Evolutionary conservation across 2,113 vertebrate genomes (phyloP).

Genomic region (Tyrannus savana): DNA sequence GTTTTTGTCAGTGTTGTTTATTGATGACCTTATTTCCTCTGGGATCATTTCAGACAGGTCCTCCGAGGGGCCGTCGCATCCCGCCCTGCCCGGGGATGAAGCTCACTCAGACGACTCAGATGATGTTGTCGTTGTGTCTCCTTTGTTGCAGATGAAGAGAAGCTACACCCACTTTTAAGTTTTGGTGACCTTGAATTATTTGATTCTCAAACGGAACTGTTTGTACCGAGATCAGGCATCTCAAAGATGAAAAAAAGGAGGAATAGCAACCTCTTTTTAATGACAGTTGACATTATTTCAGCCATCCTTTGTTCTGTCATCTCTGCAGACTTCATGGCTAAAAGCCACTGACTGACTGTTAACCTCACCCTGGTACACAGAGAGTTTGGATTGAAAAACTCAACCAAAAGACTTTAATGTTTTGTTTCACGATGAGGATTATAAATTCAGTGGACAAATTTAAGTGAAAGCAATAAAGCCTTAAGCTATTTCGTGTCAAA

Average conservation of each 20-base stretch:
- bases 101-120: conserved; percentile 86
- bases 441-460: background rate
- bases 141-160: conserved; percentile 70
- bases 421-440: background rate
- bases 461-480: background rate
- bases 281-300: background rate
- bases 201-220: background rate
- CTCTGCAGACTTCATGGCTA: background rate
- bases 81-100: conserved; percentile 12
- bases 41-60: conserved; percentile 56
- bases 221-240: background rate
- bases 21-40: conserved; percentile 5
- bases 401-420: background rate
- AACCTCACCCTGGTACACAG: background rate
- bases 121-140: conserved; percentile 79
- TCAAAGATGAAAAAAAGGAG: background rate
- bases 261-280: background rate
- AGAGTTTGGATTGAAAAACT: background rate
- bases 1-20: background rate
- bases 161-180: background rate
- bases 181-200: background rate
- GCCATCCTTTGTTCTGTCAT: background rate
- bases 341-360: background rate
- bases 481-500: background rate
- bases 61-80: background rate